A percentile compares a stretch with the other conserved stretches of the same genome.
phyloP scores from a whole-genome alignment of 2,888 invertebrate genomes.

The Meiosimyza platycephala region DNA sequence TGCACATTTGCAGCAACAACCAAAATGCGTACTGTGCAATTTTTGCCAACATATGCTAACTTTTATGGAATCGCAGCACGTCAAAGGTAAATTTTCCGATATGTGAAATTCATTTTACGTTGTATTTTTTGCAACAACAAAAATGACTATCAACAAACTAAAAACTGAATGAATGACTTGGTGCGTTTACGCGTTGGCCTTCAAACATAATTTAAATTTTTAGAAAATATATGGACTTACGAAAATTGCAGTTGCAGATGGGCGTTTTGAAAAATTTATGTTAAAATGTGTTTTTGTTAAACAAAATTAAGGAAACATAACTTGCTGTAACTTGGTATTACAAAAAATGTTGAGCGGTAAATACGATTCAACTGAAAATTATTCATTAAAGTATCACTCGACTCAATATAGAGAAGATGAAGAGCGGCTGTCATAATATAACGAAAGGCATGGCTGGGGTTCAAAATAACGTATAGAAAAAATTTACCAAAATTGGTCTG shows the following conservation, averaged over 20 bases:
- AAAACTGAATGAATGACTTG: not conserved
- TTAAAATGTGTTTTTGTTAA: too few species aligned
- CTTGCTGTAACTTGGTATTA: too few species aligned
- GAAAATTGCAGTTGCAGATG: not conserved
- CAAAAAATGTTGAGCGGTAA: too few species aligned
- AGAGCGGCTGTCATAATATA: too few species aligned
- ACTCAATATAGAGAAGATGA: too few species aligned
- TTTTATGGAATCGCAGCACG: slow-evolving; percentile 13
- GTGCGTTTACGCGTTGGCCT: slow-evolving; percentile 8
- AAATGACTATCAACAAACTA: not conserved
- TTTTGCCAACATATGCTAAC: not conserved
- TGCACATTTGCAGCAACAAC: not conserved
- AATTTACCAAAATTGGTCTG: too few species aligned
- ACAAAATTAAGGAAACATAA: too few species aligned
- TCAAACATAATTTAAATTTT: slow-evolving; percentile 34
- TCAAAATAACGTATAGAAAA: too few species aligned
- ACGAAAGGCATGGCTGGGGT: too few species aligned
- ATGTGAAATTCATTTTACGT: not conserved
- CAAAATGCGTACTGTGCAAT: not conserved
- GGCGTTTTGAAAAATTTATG: not conserved
- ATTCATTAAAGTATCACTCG: too few species aligned
- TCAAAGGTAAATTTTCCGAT: slow-evolving; percentile 6
- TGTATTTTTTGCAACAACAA: not conserved
- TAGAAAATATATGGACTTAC: slow-evolving; percentile 5
- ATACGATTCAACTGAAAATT: too few species aligned